Conservation (phyloP, 2,888 invertebrate species). For the Octodonta nipae region DNA sequence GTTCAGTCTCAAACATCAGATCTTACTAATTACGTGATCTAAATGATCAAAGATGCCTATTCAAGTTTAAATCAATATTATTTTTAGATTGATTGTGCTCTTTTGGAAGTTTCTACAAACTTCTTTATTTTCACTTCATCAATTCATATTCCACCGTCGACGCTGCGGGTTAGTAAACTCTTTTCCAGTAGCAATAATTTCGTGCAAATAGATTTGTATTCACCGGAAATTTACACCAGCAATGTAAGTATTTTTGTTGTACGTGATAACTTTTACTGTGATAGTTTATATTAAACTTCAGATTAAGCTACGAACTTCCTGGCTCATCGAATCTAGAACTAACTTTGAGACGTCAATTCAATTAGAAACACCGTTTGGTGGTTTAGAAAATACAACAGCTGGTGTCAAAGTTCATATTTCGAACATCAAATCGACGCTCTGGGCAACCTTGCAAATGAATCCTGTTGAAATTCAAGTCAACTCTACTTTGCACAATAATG, state of each 20-base stretch:
- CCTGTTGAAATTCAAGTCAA: conserved; percentile 28
- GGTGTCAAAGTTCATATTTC: conserved; percentile 29
- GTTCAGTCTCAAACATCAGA: no score
- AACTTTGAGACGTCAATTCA: conserved; percentile 29
- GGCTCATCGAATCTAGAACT: conserved; percentile 24
- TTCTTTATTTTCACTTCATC: conserved; percentile 46
- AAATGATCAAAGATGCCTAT: no score
- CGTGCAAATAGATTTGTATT: conserved; percentile 46
- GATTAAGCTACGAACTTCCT: conserved; percentile 21
- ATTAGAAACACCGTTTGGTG: conserved; percentile 34
- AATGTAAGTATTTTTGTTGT: conserved; percentile 20
- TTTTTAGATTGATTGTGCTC: conserved; percentile 47
- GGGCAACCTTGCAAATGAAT: conserved; percentile 28
- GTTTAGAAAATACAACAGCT: conserved; percentile 31
- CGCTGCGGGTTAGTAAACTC: conserved; percentile 53
- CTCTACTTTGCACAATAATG: conserved; percentile 24
- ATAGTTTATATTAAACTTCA: conserved; percentile 13
- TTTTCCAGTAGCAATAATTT: conserved; percentile 51
- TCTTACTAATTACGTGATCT: no score
- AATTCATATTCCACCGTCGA: conserved; percentile 51
- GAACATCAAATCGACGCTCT: conserved; percentile 26
- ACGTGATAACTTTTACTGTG: background rate
- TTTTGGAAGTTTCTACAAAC: conserved; percentile 38
- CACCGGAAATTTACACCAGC: conserved; percentile 21
- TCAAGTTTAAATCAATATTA: no score